A percentile compares a stretch with the other conserved stretches of the same genome.
These are phyloP conservation scores for Pristis pectinata DNA, from an alignment of 2,797 vertebrate species.

Conservation along the genomic window DNA sequence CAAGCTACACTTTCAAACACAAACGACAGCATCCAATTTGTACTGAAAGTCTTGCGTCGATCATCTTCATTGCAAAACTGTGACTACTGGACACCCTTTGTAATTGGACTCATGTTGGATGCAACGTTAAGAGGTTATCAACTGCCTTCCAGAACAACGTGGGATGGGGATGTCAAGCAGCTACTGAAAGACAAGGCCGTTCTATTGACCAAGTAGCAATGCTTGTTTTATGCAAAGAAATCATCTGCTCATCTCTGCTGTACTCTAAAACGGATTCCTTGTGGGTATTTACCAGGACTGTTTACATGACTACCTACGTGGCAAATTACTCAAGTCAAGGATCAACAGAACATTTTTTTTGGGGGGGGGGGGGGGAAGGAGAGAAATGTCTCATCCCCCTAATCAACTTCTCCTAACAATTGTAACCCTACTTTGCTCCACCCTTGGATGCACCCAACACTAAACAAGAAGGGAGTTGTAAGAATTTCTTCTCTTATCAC, in stretches of 20 bases:
- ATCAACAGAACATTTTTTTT: background rate
- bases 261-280: background rate
- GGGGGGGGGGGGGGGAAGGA: too few species aligned
- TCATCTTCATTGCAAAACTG: slow-evolving; percentile 48
- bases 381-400: background rate
- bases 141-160: slow-evolving; percentile 45
- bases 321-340: background rate
- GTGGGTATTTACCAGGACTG: background rate
- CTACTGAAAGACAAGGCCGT: slow-evolving; percentile 51
- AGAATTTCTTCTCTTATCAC: too few species aligned
- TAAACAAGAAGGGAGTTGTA: background rate
- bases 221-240: background rate
- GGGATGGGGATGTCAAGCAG: slow-evolving; percentile 44
- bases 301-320: background rate
- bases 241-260: background rate
- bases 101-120: slow-evolving; percentile 54
- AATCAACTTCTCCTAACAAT: background rate
- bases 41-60: slow-evolving; percentile 49
- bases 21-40: slow-evolving; percentile 46
- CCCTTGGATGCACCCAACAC: background rate
- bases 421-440: background rate
- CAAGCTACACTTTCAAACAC: slow-evolving; percentile 38
- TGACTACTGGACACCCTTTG: slow-evolving; percentile 60
- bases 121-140: slow-evolving; percentile 50
- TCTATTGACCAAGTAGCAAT: slow-evolving; percentile 47